Evolutionary conservation across 2,888 invertebrate species (phyloP).

Genomic region (Cremastobaeus sp.): DNA sequence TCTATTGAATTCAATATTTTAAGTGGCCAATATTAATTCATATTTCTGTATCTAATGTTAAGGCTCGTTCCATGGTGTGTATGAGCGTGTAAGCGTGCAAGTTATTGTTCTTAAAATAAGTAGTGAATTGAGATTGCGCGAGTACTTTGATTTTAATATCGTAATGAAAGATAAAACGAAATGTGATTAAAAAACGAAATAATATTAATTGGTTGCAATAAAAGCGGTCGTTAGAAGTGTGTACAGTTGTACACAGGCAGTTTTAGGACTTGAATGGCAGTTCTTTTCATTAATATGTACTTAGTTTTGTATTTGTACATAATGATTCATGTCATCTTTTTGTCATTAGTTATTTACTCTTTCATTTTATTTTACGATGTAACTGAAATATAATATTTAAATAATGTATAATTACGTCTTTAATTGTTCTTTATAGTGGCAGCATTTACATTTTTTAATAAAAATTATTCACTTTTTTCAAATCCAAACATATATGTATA

Average conservation of each 20-base stretch:
- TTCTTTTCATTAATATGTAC: slow-evolving; percentile 10
- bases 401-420: neutral
- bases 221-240: neutral
- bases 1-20: neutral
- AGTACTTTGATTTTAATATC: neutral
- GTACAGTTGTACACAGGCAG: too few relatives aligned
- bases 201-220: slow-evolving; percentile 5
- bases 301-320: slow-evolving; percentile 12
- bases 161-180: neutral
- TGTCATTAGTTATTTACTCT: too few relatives aligned
- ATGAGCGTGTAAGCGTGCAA: neutral
- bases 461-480: too few relatives aligned
- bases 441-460: too few relatives aligned
- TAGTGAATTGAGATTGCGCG: slow-evolving; percentile 3
- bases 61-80: neutral
- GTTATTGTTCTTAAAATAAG: neutral
- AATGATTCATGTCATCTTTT: too few relatives aligned
- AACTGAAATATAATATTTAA: too few relatives aligned
- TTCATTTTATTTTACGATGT: slow-evolving; percentile 1
- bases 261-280: neutral
- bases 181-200: neutral
- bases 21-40: neutral
- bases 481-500: too few relatives aligned
- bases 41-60: slow-evolving; percentile 1
- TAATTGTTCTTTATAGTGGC: too few relatives aligned